A percentile compares a stretch with the other conserved stretches of the same genome.
These are phyloP conservation scores for Colius striatus DNA, from an alignment of 2,113 vertebrate species.

Conservation along the genomic window DNA sequence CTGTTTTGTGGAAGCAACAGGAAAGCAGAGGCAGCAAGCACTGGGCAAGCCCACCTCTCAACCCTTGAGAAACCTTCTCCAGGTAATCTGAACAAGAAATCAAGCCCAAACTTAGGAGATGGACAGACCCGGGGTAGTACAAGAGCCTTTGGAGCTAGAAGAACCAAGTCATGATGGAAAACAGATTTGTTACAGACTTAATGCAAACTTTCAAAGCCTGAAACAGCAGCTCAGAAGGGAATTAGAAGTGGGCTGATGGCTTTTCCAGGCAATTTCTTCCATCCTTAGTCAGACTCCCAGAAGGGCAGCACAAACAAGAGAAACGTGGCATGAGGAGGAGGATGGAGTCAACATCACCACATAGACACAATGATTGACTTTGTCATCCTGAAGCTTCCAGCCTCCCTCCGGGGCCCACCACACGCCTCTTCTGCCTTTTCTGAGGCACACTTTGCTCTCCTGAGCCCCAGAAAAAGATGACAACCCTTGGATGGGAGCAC, in stretches of 20 bases:
- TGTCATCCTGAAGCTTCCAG: slow-evolving; percentile 18
- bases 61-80: not conserved
- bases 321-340: not conserved
- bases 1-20: not conserved
- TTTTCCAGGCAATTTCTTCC: slow-evolving; percentile 62
- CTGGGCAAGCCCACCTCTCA: not conserved
- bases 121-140: not conserved
- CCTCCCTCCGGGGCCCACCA: not conserved
- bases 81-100: not conserved
- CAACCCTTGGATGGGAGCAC: not conserved
- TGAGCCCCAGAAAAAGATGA: not conserved
- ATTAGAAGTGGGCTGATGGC: slow-evolving; percentile 47
- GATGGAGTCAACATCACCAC: not conserved
- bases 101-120: not conserved
- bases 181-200: slow-evolving; percentile 27
- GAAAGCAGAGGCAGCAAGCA: not conserved
- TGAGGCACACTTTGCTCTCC: not conserved
- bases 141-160: not conserved
- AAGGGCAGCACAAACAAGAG: not conserved
- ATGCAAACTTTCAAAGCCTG: slow-evolving; percentile 27
- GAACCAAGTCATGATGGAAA: not conserved
- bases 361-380: not conserved
- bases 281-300: slow-evolving; percentile 31
- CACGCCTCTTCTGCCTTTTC: not conserved
- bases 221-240: slow-evolving; percentile 28